Evolutionary conservation across 1,140 invertebrate species (phyloP), one percentile per base, ranked within the genome.

Genomic region (Diprion similis): DNA sequence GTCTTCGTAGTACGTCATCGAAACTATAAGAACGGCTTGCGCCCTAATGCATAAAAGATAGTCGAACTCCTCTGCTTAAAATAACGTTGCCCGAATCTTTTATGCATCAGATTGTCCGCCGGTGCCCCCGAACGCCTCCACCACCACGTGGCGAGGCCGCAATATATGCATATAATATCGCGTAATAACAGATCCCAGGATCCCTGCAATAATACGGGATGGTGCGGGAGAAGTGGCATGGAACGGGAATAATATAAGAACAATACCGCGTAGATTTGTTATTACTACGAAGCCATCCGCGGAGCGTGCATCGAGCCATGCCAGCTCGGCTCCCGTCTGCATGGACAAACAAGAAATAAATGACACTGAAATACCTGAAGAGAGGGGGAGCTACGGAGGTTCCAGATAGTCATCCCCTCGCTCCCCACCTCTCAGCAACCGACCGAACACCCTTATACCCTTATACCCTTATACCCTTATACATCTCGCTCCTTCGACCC

Each of bases 151-250:
- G n/a, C 51, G 8, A 15, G 9, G 11, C 11, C n/a, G n/a, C 51
- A 9, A 8, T 59, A 59, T 59, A 59, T 59, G 51, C 51, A 59
- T 59, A 59, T 59, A 59, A 59, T 59, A 59, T 59, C 51, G 51
- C 51, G 51, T 8, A 59, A 59, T 59, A 59, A 59, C 51, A 59
- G 51, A 59, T 59, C 51, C 51, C 11, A 9, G 8, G 51, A 59
- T 15, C 51, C 51, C 51, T 59, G 24, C 51, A 59, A 59, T 59
- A 59, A 59, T 59, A 59, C 51, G 51, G n/a, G 11, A 13, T 59
- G 51, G n/a, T 59, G 51, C 24, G 8, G 51, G 51, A 59, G 51
- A 59, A 15, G n/a, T 15, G 51, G n/a, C 4, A 59, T 15, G 51
- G n/a, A 9, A 59, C n/a, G 51, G 51, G 51, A 59, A 59, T 15